Evolutionary conservation across 1,140 invertebrate species (phyloP).

Genomic region (Drosophila arizonae): DNA sequence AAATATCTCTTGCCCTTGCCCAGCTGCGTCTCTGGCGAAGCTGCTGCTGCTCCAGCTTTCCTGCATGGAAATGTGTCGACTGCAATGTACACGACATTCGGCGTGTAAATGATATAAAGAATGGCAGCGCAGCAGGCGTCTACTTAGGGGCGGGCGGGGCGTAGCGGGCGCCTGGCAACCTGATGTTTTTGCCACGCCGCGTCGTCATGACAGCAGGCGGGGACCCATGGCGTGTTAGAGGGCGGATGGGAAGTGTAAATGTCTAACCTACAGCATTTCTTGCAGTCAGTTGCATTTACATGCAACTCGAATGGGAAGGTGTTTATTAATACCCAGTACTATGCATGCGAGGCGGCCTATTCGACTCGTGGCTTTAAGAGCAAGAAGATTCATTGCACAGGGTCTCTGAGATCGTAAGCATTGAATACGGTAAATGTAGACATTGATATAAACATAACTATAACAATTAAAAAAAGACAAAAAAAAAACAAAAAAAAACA

Average conservation of each 20-base stretch:
- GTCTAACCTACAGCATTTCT: conserved; percentile 48
- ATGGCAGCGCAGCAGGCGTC: conserved; percentile 34
- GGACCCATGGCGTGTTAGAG: neutral
- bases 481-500: no score
- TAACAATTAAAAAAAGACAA: no score
- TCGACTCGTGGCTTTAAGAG: neutral
- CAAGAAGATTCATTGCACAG: no score
- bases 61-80: conserved; percentile 42
- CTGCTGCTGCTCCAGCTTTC: neutral
- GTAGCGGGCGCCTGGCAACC: conserved; percentile 14
- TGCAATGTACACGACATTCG: conserved; percentile 38
- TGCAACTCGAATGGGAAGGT: conserved; percentile 29
- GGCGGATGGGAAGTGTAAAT: conserved; percentile 56
- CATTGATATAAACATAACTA: no score
- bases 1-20: conserved; percentile 1
- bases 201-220: conserved; percentile 29
- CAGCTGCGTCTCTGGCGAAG: neutral
- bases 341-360: neutral
- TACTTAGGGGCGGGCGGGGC: conserved; percentile 7
- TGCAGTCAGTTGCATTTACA: conserved; percentile 47
- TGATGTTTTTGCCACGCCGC: conserved; percentile 35
- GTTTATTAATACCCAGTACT: conserved; percentile 26
- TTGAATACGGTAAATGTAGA: no score
- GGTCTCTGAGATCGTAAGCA: no score
- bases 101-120: conserved; percentile 72